Evolutionary conservation across 2,797 vertebrate genomes (phyloP).

Genomic region (Podargus strigoides): DNA sequence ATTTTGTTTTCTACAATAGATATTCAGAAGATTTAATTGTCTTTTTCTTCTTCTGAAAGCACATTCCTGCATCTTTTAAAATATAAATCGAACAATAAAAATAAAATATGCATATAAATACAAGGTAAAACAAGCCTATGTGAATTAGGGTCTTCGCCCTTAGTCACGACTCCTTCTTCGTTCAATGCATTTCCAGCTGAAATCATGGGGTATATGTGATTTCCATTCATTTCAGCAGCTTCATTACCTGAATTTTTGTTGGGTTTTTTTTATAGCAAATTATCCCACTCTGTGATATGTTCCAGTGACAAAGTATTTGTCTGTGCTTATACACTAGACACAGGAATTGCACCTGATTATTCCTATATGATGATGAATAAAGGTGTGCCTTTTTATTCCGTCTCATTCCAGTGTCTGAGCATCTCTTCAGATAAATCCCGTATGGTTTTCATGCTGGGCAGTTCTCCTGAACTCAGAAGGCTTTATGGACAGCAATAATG

Average conservation of each 20-base stretch:
- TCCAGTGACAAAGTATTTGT: not conserved
- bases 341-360: not conserved
- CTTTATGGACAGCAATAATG: not conserved
- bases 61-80: not conserved
- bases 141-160: not conserved
- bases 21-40: not conserved
- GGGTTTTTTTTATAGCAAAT: not conserved
- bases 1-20: constrained; percentile 37
- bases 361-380: not conserved
- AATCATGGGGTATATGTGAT: not conserved
- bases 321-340: not conserved
- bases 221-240: not conserved
- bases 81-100: not conserved
- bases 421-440: not conserved
- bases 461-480: not conserved
- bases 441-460: not conserved
- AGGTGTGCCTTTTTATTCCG: not conserved
- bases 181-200: not conserved
- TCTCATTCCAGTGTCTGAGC: not conserved
- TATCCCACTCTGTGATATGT: not conserved
- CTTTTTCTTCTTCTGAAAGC: not conserved
- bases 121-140: not conserved
- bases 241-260: not conserved
- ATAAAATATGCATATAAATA: not conserved
- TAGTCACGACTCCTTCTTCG: not conserved